Evolutionary conservation across 2,888 invertebrate genomes (phyloP).

Genomic region (Diachrysia chrysitis): DNA sequence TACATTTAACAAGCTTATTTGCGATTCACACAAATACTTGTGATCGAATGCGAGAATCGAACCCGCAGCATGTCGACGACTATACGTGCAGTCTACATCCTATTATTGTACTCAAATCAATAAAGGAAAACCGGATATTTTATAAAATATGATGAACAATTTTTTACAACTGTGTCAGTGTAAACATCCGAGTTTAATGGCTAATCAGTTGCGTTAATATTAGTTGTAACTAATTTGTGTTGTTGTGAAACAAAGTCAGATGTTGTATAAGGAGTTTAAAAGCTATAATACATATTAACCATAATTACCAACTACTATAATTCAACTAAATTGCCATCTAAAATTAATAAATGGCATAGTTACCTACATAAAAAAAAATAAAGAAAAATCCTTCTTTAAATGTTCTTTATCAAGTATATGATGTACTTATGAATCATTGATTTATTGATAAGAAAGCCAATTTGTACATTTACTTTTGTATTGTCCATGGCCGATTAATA

Average conservation of each 20-base stretch:
- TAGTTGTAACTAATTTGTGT: conserved; percentile 1
- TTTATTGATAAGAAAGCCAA: background rate
- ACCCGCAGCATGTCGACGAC: too few relatives aligned
- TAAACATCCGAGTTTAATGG: background rate
- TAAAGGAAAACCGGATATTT: too few relatives aligned
- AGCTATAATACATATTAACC: too few relatives aligned
- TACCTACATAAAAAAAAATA: background rate
- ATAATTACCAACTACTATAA: too few relatives aligned
- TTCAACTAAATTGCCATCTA: background rate
- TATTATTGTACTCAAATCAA: too few relatives aligned
- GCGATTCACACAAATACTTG: too few relatives aligned
- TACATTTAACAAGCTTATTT: too few relatives aligned
- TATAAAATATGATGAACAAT: too few relatives aligned
- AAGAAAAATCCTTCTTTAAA: background rate
- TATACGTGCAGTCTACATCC: too few relatives aligned
- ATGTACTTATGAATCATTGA: background rate
- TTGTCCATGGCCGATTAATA: background rate
- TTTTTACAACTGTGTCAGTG: too few relatives aligned
- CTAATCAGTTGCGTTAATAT: background rate
- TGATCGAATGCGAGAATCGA: too few relatives aligned
- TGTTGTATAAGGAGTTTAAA: background rate
- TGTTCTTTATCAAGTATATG: background rate
- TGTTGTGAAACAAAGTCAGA: background rate
- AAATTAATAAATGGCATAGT: background rate
- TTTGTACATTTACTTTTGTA: background rate